Conservation (phyloP, 2,888 invertebrate species). For the Doris montereyensis region DNA sequence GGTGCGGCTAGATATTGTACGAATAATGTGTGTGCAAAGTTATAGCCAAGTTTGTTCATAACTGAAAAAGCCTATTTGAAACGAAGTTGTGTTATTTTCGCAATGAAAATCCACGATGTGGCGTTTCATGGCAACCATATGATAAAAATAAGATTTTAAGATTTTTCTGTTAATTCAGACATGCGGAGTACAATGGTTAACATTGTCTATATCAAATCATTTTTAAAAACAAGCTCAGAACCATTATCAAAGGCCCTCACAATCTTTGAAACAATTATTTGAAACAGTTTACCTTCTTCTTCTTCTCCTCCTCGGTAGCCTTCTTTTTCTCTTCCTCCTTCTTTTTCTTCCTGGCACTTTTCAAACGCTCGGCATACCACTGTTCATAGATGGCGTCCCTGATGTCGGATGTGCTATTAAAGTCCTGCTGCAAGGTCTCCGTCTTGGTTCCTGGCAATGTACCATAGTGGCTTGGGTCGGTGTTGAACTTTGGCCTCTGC, state of each 20-base stretch:
- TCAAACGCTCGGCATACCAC: conserved; percentile 58
- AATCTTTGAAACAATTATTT: too few relatives aligned
- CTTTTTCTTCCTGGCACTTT: conserved; percentile 50
- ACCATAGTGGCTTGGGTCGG: conserved; percentile 62
- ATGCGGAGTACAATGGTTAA: too few relatives aligned
- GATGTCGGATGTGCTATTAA: conserved; percentile 59
- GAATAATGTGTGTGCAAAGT: too few relatives aligned
- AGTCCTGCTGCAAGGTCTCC: conserved; percentile 46
- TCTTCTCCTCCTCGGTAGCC: conserved; percentile 58
- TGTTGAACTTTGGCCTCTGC: conserved; percentile 48
- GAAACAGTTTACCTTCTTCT: conserved; percentile 53
- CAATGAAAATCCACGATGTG: too few relatives aligned
- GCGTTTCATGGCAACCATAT: too few relatives aligned
- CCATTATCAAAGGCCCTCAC: too few relatives aligned
- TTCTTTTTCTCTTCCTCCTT: conserved; percentile 57
- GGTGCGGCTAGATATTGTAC: too few relatives aligned
- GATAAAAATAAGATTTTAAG: neutral
- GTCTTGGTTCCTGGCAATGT: conserved; percentile 51
- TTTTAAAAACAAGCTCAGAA: neutral
- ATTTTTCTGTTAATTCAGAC: too few relatives aligned
- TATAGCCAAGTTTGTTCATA: too few relatives aligned
- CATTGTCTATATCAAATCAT: neutral
- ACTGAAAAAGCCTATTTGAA: too few relatives aligned
- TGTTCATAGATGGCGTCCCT: conserved; percentile 61
- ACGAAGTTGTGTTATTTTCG: too few relatives aligned